Evolutionary conservation across 1,140 invertebrate genomes (phyloP).

Genomic region (Glossosoma conforme): DNA sequence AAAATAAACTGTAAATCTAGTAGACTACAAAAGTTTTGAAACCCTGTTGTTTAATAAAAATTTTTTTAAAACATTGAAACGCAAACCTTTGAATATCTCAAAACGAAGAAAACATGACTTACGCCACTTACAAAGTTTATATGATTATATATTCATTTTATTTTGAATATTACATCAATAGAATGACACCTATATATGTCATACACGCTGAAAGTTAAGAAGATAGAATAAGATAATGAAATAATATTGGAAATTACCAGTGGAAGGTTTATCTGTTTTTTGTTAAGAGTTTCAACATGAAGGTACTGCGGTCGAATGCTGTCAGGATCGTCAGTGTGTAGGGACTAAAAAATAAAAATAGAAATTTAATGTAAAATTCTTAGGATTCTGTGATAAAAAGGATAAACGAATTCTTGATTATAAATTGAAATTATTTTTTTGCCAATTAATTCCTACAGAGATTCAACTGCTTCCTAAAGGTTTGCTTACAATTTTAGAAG

Average conservation of each 20-base stretch:
- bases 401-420: neutral
- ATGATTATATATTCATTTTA: too few relatives aligned
- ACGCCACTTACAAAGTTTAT: too few relatives aligned
- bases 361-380: conserved; percentile 15
- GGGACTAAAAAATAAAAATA: conserved; percentile 41
- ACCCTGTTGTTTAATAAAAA: too few relatives aligned
- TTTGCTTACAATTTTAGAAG: neutral
- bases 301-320: conserved; percentile 49
- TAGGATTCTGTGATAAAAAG: conserved; percentile 12
- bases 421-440: neutral
- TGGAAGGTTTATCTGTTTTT: conserved; percentile 34
- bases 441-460: neutral
- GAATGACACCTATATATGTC: too few relatives aligned
- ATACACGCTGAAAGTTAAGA: too few relatives aligned
- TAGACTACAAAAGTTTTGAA: too few relatives aligned
- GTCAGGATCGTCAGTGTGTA: conserved; percentile 50
- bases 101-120: too few relatives aligned
- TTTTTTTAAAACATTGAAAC: too few relatives aligned
- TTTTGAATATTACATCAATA: too few relatives aligned
- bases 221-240: too few relatives aligned
- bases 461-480: neutral
- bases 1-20: too few relatives aligned
- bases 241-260: conserved; percentile 38
- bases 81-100: too few relatives aligned
- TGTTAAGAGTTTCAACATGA: conserved; percentile 39